Evolutionary conservation across 2,888 invertebrate genomes (phyloP), one percentile per base, ranked within the genome.

Genomic region (Tholera decimalis): DNA sequence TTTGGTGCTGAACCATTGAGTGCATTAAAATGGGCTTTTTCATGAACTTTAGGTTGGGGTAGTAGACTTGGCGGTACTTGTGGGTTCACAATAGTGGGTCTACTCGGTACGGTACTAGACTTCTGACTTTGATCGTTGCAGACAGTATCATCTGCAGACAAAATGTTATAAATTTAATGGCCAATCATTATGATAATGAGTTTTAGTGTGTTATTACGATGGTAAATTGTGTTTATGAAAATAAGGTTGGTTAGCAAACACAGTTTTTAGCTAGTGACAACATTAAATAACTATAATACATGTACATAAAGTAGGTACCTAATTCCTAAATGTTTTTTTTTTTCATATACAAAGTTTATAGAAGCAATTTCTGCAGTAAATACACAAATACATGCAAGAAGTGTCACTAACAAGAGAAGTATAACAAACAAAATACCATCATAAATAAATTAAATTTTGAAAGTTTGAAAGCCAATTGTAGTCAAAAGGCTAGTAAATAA

Each of bases 131-230:
- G 47, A 47, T 94, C 95, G 82, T 87, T 93, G 92, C 93, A 92
- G 89, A 93, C 91, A 79, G 84, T 92, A 84, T 94, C 94, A 94
- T 95, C 95, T 95, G 95, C 91, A 89, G 89, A 93, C 84, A 92
- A 94, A 93, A 91, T 80, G 74, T 73, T 66, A 75, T 60, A 43
- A 62, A 67, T 83, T 85, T 80, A 83, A 74, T 71, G 60, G 74
- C 82, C 80, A 85, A 83, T 84, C 54, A 13, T 68, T 13, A 57
- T 60, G 55, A 65, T 51, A n/a, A 63, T 81, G 74, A 59, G 44
- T 74, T 61, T 72, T 44, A 67, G 44, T 72, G 39, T 57, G 67
- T 78, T 64, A 77, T 64, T 56, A 66, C 71, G 59, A 80, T 80
- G 80, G 80, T 82, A 80, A 77, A 80, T 73, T 72, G 82, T 80